Conservation (phyloP, 2,113 vertebrate genomes). For the Nothoprocta perdicaria region DNA sequence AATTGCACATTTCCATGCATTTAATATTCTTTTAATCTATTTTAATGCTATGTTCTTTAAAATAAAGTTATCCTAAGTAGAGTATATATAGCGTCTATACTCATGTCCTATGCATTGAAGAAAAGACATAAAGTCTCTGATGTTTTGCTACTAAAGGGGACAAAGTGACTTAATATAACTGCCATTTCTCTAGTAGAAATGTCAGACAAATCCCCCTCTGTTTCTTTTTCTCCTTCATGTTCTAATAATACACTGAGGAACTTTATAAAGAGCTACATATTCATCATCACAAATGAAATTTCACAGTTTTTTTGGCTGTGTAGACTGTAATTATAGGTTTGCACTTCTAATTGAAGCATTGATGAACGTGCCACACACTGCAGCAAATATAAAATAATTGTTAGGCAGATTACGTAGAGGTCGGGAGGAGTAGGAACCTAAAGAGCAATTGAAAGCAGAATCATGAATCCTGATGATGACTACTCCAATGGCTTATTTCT, state of each 20-base stretch:
- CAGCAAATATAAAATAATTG: slow-evolving; percentile 57
- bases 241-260: slow-evolving; percentile 59
- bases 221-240: slow-evolving; percentile 52
- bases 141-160: slow-evolving; percentile 3
- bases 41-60: background rate
- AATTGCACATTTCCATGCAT: background rate
- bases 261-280: slow-evolving; percentile 27
- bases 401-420: background rate
- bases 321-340: slow-evolving; percentile 57
- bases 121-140: slow-evolving; percentile 18
- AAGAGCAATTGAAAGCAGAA: slow-evolving; percentile 25
- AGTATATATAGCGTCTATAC: background rate
- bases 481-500: slow-evolving; percentile 5
- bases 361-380: slow-evolving; percentile 32
- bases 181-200: slow-evolving; percentile 30
- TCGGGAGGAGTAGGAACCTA: background rate
- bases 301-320: slow-evolving; percentile 34
- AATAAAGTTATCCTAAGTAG: background rate
- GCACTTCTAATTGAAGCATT: slow-evolving; percentile 49
- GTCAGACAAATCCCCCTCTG: slow-evolving; percentile 27
- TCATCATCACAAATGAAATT: slow-evolving; percentile 57
- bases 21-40: slow-evolving; percentile 10
- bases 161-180: slow-evolving; percentile 28
- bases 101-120: background rate
- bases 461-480: slow-evolving; percentile 18